Conservation (phyloP, 2,113 vertebrate genomes). For the Vidua macroura region DNA sequence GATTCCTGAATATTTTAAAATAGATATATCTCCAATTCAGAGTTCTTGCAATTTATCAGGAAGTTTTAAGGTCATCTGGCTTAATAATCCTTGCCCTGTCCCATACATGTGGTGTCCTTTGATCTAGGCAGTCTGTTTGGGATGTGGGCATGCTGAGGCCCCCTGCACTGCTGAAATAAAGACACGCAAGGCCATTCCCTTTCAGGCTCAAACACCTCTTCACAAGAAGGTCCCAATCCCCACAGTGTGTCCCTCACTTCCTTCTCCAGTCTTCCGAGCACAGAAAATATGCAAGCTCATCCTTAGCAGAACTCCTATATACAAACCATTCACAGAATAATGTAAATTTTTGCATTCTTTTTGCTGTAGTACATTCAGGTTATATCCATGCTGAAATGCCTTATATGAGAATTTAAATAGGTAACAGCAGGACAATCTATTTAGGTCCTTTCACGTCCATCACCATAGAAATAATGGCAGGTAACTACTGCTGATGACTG, state of each 20-base stretch:
- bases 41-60: background rate
- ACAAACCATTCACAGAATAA: background rate
- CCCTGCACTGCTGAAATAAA: background rate
- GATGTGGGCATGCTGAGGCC: background rate
- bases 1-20: background rate
- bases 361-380: background rate
- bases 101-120: accelerated
- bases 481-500: background rate
- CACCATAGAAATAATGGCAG: background rate
- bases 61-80: background rate
- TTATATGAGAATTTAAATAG: background rate
- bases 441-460: background rate
- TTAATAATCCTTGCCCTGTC: background rate
- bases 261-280: background rate
- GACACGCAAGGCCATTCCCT: background rate
- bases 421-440: background rate
- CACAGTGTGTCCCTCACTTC: background rate
- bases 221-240: background rate
- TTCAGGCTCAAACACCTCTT: background rate
- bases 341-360: background rate
- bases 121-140: background rate
- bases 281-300: background rate
- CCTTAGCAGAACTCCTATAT: background rate
- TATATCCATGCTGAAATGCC: background rate
- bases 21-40: background rate